These are phyloP conservation scores for Eremophila alpestris DNA, from an alignment of 2,797 vertebrate genomes.

Conservation along the genomic window DNA sequence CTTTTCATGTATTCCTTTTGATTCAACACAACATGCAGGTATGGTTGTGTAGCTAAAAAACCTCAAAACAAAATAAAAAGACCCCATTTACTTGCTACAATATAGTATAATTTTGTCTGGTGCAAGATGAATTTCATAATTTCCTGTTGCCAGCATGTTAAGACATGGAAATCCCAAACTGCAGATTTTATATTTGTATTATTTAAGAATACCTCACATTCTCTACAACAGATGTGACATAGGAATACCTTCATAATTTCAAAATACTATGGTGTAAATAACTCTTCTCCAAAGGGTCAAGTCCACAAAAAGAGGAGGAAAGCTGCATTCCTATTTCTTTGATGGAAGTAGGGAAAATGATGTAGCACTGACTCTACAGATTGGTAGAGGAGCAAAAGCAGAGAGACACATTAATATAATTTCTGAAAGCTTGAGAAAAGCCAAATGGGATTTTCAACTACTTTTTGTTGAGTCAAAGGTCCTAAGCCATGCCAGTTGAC, in stretches of 20 bases:
- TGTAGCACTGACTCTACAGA: not conserved
- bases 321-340: not conserved
- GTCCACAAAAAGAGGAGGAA: not conserved
- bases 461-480: not conserved
- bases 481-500: not conserved
- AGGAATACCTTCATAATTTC: not conserved
- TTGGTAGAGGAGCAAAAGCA: not conserved
- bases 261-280: not conserved
- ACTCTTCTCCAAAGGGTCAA: not conserved
- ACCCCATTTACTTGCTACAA: not conserved
- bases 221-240: not conserved
- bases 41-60: not conserved
- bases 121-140: not conserved
- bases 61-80: accelerated
- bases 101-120: not conserved
- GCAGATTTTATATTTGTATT: not conserved
- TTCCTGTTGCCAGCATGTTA: not conserved
- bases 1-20: not conserved
- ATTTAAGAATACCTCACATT: not conserved
- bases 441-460: not conserved
- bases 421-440: not conserved
- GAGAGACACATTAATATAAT: not conserved
- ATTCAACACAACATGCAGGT: not conserved
- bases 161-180: not conserved
- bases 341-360: not conserved